Evolutionary conservation across 2,888 invertebrate species (phyloP), one percentile per base, ranked within the genome.

Genomic region (Drosophila cognata): DNA sequence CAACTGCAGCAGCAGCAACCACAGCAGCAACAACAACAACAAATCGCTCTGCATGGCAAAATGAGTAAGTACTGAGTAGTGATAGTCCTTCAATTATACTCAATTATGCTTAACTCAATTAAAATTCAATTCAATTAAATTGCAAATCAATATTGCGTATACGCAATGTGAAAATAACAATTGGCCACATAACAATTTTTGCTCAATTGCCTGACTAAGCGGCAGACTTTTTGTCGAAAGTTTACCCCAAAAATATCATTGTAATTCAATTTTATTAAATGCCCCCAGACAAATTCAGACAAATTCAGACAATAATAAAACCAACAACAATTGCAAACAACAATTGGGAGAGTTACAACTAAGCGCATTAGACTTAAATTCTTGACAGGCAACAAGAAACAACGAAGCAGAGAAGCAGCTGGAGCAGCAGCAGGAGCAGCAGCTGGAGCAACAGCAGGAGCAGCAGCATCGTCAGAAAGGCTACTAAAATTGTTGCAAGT

Each of bases 341-440:
- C 21, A 69, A 73, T 58, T 60, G 53, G 46, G 43, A 46, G 55
- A 64, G 67, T 56, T 46, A 33, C 21, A 63, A 74, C 88, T 82
- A 89, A 85, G 85, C 89, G 89, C 77, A 85, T 85, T 85, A 89
- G 76, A 77, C 77, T 84, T 74, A 79, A 79, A 74, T 69, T 73
- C 74, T 74, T 84, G 79, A 81, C 70, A 81, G 78, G 51, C 67
- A 53, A 55, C 41, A 56, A 56, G 41, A 25, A 62, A 41, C 53
- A 48, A 51, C 46, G 50, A 29, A 66, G 21, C 29, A 62, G 28
- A 43, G 25, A 28, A 57, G 25, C 28, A 28, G 3, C 0, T 10
- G 31, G 0, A 31, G 31, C 2, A 31, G 31, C 2, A 31, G 10
- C 10, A 31, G 1, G 0, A 29, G 6, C 0, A 29, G 29, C 29